phyloP scores from a whole-genome alignment of 2,888 invertebrate genomes.

The Rotaria socialis region DNA sequence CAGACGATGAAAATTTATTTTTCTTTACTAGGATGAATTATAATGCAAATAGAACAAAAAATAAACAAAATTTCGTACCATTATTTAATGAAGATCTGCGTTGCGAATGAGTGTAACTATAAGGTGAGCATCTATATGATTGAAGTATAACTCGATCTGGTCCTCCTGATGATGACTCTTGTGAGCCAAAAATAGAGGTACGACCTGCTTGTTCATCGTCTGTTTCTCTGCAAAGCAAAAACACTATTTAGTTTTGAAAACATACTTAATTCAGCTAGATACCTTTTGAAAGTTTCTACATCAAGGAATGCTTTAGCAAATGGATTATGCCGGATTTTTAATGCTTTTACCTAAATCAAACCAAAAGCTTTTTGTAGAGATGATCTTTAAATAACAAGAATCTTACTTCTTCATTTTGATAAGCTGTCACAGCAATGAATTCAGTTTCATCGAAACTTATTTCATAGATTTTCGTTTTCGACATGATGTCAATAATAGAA shows the following conservation, averaged over 20 bases:
- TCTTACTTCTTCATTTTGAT: constrained; percentile 93
- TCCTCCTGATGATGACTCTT: not conserved
- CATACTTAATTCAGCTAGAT: not conserved
- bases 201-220: not conserved
- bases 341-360: constrained; percentile 55
- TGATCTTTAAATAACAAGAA: constrained; percentile 52
- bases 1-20: too few relatives aligned
- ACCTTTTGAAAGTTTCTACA: constrained; percentile 54
- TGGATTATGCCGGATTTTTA: constrained; percentile 94
- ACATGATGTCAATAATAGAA: constrained; percentile 64
- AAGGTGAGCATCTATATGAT: not conserved
- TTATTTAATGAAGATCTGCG: not conserved
- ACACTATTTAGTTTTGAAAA: not conserved
- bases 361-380: not conserved
- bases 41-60: too few relatives aligned
- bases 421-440: constrained; percentile 96
- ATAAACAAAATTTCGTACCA: not conserved
- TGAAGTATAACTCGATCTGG: not conserved
- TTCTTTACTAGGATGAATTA: too few relatives aligned
- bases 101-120: not conserved
- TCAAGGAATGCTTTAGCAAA: constrained; percentile 97
- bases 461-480: constrained; percentile 67
- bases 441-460: constrained; percentile 90
- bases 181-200: not conserved
- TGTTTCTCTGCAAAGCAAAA: not conserved